A percentile compares a stretch with the other conserved stretches of the same genome.
Conservation (phyloP, 2,888 invertebrate genomes). For the Xylota sylvarum region DNA sequence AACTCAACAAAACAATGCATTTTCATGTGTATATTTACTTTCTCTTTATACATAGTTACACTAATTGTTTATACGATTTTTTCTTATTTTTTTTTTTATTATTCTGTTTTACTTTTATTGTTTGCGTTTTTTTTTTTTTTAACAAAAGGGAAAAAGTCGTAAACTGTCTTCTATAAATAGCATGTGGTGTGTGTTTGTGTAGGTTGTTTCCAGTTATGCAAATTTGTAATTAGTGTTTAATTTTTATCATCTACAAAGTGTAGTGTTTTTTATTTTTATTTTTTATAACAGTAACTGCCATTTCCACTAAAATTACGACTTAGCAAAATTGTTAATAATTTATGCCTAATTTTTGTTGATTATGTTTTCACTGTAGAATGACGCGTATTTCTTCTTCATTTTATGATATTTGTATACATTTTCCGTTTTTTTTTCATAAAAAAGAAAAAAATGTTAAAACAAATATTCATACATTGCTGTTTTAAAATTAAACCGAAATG, state of each 20-base stretch:
- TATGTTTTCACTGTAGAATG: constrained; percentile 75
- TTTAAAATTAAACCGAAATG: constrained; percentile 56
- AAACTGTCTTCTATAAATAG: constrained; percentile 74
- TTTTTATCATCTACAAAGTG: constrained; percentile 49
- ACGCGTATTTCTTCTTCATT: constrained; percentile 61
- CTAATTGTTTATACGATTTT: constrained; percentile 72
- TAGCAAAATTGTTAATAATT: constrained; percentile 77
- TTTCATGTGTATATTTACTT: constrained; percentile 71
- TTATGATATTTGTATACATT: constrained; percentile 74
- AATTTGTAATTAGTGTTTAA: constrained; percentile 47
- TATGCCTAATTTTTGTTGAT: constrained; percentile 76
- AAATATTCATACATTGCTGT: constrained; percentile 53
- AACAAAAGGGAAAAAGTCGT: constrained; percentile 72
- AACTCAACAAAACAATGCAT: constrained; percentile 77
- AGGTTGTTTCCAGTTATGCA: constrained; percentile 60
- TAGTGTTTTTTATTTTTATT: constrained; percentile 37
- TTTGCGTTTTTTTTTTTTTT: constrained; percentile 61
- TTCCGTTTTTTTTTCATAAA: constrained; percentile 49
- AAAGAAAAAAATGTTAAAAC: constrained; percentile 51
- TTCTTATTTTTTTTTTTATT: constrained; percentile 22
- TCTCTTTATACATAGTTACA: constrained; percentile 76
- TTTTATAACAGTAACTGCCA: constrained; percentile 72
- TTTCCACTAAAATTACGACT: constrained; percentile 75
- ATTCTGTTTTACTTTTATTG: constrained; percentile 42
- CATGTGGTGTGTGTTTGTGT: constrained; percentile 46